phyloP scores from a whole-genome alignment of 2,888 invertebrate species.

The Drosophila meridionalis region DNA sequence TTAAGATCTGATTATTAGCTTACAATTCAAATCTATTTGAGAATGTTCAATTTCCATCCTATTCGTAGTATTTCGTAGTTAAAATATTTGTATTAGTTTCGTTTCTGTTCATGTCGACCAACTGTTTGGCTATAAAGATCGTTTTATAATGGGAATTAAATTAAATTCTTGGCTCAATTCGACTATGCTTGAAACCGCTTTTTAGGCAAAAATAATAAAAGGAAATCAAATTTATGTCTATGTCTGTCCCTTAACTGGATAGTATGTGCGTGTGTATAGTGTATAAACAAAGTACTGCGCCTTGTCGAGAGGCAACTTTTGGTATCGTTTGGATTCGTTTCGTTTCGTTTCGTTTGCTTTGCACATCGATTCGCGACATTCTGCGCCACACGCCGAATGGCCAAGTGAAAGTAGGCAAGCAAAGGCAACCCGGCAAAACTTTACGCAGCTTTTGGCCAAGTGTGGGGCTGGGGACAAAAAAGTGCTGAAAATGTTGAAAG shows the following conservation, averaged over 20 bases:
- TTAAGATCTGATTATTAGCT: neutral
- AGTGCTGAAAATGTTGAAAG: slow-evolving; percentile 73
- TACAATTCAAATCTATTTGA: neutral
- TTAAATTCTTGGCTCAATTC: neutral
- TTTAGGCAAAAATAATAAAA: neutral
- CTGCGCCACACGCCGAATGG: slow-evolving; percentile 30
- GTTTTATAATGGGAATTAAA: neutral
- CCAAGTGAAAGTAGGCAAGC: slow-evolving; percentile 24
- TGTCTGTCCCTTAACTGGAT: neutral
- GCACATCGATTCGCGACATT: slow-evolving; percentile 48
- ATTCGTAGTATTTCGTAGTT: neutral
- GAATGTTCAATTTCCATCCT: neutral
- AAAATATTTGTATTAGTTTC: neutral
- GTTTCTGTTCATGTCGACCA: no score
- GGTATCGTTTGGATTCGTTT: slow-evolving; percentile 31
- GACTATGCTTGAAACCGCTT: neutral
- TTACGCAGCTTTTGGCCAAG: slow-evolving; percentile 56
- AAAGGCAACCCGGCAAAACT: slow-evolving; percentile 47
- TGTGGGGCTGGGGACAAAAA: slow-evolving; percentile 28
- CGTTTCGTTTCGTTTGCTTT: slow-evolving; percentile 19
- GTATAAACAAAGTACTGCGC: slow-evolving; percentile 30
- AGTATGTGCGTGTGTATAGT: slow-evolving; percentile 12
- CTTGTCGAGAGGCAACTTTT: slow-evolving; percentile 24
- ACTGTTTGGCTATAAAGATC: neutral
- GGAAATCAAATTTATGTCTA: neutral